A percentile compares a stretch with the other conserved stretches of the same genome.
These are phyloP conservation scores for Salarias fasciatus DNA, from an alignment of 2,797 vertebrate genomes.

Conservation along the genomic window DNA sequence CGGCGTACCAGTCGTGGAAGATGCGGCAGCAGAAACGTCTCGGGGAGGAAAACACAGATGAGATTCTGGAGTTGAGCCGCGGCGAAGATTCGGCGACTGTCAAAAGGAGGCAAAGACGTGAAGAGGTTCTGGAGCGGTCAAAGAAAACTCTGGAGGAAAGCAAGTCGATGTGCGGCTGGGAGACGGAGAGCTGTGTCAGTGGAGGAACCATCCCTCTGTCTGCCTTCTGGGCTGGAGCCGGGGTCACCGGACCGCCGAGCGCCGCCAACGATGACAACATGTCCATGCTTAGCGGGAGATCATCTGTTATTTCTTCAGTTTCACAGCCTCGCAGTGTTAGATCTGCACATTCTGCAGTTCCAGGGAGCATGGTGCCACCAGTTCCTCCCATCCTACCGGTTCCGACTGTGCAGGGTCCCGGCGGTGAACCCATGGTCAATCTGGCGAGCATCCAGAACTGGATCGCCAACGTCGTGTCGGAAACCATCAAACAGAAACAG, in stretches of 20 bases:
- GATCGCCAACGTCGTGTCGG: conserved; percentile 93
- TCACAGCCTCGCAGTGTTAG: conserved; percentile 78
- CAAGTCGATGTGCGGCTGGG: conserved; percentile 90
- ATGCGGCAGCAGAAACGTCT: conserved; percentile 87
- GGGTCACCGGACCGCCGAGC: conserved; percentile 66
- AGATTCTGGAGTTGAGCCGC: conserved; percentile 88
- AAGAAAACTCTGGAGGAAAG: conserved; percentile 92
- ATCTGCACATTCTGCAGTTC: conserved; percentile 41
- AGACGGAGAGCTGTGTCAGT: conserved; percentile 82
- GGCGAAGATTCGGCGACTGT: conserved; percentile 82
- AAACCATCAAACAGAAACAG: conserved; percentile 95
- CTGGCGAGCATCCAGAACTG: conserved; percentile 94
- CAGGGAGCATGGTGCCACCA: conserved; percentile 24
- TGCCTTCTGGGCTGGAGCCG: conserved; percentile 86
- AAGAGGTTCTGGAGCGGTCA: conserved; percentile 91
- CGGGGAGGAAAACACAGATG: conserved; percentile 87
- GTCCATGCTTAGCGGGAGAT: conserved; percentile 87
- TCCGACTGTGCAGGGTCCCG: conserved; percentile 79
- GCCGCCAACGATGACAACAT: conserved; percentile 82
- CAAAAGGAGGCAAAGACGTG: conserved; percentile 88
- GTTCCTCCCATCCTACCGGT: conserved; percentile 73
- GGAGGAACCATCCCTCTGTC: conserved; percentile 88
- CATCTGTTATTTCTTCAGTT: conserved; percentile 78
- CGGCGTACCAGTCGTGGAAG: conserved; percentile 96
- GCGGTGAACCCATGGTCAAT: conserved; percentile 89